Evolutionary conservation across 2,797 vertebrate species (phyloP).

Genomic region (Erithacus rubecula): DNA sequence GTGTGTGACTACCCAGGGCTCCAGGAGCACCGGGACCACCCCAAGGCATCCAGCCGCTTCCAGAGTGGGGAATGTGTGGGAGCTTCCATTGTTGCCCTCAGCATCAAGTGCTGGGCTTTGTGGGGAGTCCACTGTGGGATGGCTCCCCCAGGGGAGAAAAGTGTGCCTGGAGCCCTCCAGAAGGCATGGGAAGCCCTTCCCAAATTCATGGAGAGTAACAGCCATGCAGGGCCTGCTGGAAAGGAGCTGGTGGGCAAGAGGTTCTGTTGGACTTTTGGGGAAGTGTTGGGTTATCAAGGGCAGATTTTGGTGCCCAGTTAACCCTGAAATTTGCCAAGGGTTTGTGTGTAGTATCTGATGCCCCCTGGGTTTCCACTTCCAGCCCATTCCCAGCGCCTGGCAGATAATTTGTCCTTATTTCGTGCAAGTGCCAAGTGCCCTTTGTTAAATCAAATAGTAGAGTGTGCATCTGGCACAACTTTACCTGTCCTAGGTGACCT

Average conservation of each 20-base stretch:
- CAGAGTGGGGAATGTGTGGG: neutral
- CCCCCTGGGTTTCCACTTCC: neutral
- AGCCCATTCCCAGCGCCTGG: neutral
- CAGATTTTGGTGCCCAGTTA: neutral
- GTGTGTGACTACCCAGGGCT: neutral
- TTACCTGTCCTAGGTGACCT: neutral
- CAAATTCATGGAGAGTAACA: fast-evolving
- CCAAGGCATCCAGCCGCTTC: constrained; percentile 30
- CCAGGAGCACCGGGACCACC: neutral
- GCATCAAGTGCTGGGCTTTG: neutral
- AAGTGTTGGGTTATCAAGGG: neutral
- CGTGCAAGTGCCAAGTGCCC: neutral
- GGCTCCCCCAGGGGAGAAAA: neutral
- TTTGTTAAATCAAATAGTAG: neutral
- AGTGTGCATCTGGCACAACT: neutral
- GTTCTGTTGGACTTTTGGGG: neutral
- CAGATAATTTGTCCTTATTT: neutral
- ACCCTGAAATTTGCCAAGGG: neutral
- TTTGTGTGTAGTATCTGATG: neutral
- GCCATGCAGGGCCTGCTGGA: neutral
- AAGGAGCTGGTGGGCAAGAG: neutral
- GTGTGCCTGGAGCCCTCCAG: neutral
- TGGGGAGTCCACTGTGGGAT: neutral
- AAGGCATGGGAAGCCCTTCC: neutral
- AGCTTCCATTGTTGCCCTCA: neutral